phyloP scores from a whole-genome alignment of 2,888 invertebrate species.

The Hydrotaea diabolus region DNA sequence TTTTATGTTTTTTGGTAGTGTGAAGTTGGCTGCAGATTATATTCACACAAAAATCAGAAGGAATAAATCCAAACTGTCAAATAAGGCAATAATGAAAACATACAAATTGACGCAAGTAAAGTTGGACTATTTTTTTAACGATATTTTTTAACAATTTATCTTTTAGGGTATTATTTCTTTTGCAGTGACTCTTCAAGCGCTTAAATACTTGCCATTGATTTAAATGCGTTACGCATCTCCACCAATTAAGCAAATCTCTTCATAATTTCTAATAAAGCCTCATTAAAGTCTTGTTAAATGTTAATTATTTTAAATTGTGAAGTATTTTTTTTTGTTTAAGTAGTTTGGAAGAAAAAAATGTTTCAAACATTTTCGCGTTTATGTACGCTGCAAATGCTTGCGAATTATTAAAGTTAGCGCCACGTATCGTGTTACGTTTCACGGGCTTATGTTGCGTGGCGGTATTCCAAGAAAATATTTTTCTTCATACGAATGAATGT shows the following conservation, averaged over 20 bases:
- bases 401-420: not conserved
- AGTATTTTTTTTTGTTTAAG: not conserved
- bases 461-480: not conserved
- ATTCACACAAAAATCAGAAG: no score
- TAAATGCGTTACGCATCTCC: no score
- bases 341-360: not conserved
- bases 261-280: not conserved
- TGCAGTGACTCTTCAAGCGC: no score
- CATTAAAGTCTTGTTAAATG: constrained; percentile 19
- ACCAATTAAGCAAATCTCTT: no score
- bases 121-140: no score
- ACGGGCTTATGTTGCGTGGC: not conserved
- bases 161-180: no score
- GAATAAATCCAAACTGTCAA: no score
- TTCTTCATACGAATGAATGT: not conserved
- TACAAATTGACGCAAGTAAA: no score
- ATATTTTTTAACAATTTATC: no score
- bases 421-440: not conserved
- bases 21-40: no score
- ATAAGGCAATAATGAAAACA: no score
- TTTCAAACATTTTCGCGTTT: not conserved
- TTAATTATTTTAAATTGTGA: constrained; percentile 1
- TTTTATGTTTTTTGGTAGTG: no score
- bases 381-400: not conserved
- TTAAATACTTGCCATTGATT: not conserved